These are phyloP conservation scores for Oryzias curvinotus DNA, from an alignment of 2,113 vertebrate species.

Conservation along the genomic window DNA sequence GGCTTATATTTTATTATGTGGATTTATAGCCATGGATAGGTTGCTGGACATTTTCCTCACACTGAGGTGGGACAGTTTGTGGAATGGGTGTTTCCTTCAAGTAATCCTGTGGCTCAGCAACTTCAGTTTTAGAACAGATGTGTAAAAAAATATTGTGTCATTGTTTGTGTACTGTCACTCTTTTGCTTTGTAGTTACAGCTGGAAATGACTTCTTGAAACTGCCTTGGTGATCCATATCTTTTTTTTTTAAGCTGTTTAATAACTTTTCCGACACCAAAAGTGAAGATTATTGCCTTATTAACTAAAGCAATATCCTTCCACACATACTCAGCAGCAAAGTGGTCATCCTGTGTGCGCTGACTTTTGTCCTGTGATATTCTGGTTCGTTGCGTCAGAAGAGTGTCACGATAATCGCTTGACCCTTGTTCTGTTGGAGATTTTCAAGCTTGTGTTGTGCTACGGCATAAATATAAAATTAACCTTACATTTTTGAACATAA, in stretches of 20 bases:
- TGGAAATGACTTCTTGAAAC: neutral
- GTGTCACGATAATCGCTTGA: conserved; percentile 57
- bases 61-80: conserved; percentile 20
- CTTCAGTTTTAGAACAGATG: conserved; percentile 32
- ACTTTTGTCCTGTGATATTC: conserved; percentile 55
- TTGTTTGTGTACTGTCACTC: conserved; percentile 7
- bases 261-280: neutral
- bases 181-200: neutral
- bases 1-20: no score
- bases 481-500: no score
- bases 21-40: no score
- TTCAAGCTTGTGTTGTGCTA: conserved; percentile 5
- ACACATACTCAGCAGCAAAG: conserved; percentile 1
- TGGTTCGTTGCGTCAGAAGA: conserved; percentile 55
- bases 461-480: neutral
- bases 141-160: conserved; percentile 26
- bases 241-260: neutral
- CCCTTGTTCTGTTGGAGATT: conserved; percentile 48
- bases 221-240: neutral
- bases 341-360: conserved; percentile 24
- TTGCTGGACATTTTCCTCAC: conserved; percentile 12
- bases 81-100: conserved; percentile 29
- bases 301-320: conserved; percentile 11
- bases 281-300: conserved; percentile 3
- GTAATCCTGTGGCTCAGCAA: conserved; percentile 9